Conservation (phyloP, 2,888 invertebrate genomes). For the Leistus spinibarbis region DNA sequence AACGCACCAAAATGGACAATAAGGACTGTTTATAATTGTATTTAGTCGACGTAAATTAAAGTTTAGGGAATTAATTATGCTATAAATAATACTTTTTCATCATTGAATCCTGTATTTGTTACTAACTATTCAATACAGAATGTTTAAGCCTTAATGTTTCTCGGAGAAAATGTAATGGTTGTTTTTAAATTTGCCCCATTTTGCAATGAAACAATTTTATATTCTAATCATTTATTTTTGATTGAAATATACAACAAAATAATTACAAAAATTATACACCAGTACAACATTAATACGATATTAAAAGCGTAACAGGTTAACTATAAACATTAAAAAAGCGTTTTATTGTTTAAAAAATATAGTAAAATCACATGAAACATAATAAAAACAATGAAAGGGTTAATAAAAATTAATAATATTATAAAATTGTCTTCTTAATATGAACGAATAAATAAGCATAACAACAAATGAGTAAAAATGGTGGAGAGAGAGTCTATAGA, state of each 20-base stretch:
- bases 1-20: too few species aligned
- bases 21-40: too few species aligned
- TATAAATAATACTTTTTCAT: too few species aligned
- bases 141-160: too few species aligned
- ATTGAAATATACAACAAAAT: constrained; percentile 18
- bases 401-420: neutral
- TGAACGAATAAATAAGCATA: neutral
- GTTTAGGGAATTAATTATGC: too few species aligned
- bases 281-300: constrained; percentile 27
- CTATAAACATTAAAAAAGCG: neutral
- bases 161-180: too few species aligned
- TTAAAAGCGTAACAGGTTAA: constrained; percentile 22
- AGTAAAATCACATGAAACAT: neutral
- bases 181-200: too few species aligned
- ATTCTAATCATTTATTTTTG: constrained; percentile 3
- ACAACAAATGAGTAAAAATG: constrained; percentile 7
- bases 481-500: constrained; percentile 15
- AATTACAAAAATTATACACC: constrained; percentile 28
- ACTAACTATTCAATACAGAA: too few species aligned
- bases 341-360: neutral
- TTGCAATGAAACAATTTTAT: too few species aligned
- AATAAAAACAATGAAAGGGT: neutral
- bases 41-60: too few species aligned
- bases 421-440: neutral
- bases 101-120: too few species aligned